Evolutionary conservation across 2,888 invertebrate genomes (phyloP).

Genomic region (Sminthurinus aureus): DNA sequence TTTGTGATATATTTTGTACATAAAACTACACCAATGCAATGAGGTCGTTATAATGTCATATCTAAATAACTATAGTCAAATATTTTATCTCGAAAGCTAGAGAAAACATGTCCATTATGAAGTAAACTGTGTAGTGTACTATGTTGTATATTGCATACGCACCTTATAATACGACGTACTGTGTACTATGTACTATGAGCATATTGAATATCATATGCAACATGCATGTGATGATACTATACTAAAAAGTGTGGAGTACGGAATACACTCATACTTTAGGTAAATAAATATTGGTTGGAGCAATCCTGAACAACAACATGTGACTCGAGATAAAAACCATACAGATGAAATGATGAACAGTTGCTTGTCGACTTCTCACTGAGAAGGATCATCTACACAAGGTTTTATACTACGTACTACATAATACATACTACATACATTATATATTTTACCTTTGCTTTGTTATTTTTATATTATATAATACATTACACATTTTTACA

Average conservation of each 20-base stretch:
- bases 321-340: not conserved
- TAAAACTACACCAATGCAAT: too few relatives aligned
- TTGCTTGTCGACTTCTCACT: slow-evolving; percentile 6
- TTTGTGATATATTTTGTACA: too few relatives aligned
- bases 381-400: not conserved
- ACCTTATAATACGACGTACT: too few relatives aligned
- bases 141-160: too few relatives aligned
- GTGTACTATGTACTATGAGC: not conserved
- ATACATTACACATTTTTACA: too few relatives aligned
- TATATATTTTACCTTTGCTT: not conserved
- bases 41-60: too few relatives aligned
- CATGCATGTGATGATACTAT: too few relatives aligned
- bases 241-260: not conserved
- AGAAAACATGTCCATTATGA: too few relatives aligned
- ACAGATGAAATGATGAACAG: not conserved
- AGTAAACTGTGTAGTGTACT: too few relatives aligned
- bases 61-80: too few relatives aligned
- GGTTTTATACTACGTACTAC: not conserved
- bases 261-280: not conserved
- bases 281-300: not conserved
- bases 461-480: too few relatives aligned
- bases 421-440: not conserved
- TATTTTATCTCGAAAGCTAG: too few relatives aligned
- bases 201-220: not conserved
- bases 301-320: not conserved